Conservation (phyloP, 2,888 invertebrate species). For the Pyralis farinalis region DNA sequence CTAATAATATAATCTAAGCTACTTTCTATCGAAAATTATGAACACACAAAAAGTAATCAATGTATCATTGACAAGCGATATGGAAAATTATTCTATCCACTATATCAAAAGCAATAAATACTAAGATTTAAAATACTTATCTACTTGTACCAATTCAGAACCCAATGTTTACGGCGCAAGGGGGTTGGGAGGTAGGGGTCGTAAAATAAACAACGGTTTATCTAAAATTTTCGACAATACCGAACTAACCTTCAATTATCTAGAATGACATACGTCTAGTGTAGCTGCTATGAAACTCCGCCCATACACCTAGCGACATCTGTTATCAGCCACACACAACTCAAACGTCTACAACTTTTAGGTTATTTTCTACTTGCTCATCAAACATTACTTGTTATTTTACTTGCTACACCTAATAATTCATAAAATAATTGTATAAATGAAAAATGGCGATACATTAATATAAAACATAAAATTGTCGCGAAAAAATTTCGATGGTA, state of each 20-base stretch:
- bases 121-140: constrained; percentile 30
- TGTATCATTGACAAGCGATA: constrained; percentile 4
- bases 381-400: background rate
- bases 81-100: constrained; percentile 10
- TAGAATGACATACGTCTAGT: constrained; percentile 43
- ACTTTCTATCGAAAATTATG: background rate
- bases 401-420: too few species aligned
- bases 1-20: too few species aligned
- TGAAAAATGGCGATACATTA: background rate
- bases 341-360: constrained; percentile 32
- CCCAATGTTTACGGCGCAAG: constrained; percentile 29
- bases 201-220: constrained; percentile 46
- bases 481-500: constrained; percentile 16
- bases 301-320: constrained; percentile 46
- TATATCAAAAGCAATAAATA: constrained; percentile 27
- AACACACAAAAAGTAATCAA: constrained; percentile 4
- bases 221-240: constrained; percentile 46
- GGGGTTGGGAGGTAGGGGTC: constrained; percentile 25
- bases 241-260: constrained; percentile 42
- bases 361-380: constrained; percentile 40
- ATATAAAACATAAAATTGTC: background rate
- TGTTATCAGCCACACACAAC: constrained; percentile 26
- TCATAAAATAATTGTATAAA: too few species aligned
- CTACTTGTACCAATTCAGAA: constrained; percentile 31
- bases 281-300: constrained; percentile 41